Percentiles rank a stretch among this genome's conserved stretches.
Conservation (phyloP, 2,888 invertebrate species). For the Clitarchus hookeri region DNA sequence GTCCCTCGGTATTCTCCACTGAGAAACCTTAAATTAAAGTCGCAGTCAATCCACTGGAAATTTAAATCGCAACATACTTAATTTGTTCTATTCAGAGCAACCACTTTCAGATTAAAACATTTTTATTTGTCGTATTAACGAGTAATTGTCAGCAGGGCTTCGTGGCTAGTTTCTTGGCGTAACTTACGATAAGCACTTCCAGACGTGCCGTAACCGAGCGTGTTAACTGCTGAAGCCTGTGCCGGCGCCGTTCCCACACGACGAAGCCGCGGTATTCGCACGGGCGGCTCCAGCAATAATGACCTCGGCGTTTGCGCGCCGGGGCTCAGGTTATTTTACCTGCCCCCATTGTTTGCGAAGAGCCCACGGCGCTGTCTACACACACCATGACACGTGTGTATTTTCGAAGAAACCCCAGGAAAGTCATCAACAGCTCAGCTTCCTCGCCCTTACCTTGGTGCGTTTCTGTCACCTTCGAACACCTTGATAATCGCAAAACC, state of each 20-base stretch:
- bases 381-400: background rate
- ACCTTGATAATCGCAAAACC: slow-evolving; percentile 1
- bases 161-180: no score
- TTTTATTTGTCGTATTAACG: no score
- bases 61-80: no score
- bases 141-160: no score
- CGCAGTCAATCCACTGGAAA: no score
- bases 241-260: background rate
- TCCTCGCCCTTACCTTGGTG: background rate
- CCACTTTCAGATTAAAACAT: no score
- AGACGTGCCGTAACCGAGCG: no score
- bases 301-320: background rate
- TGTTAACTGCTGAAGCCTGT: no score
- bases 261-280: background rate
- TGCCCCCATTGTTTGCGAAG: background rate
- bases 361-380: background rate
- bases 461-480: slow-evolving; percentile 7
- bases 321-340: background rate
- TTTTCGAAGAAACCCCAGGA: background rate
- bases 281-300: background rate
- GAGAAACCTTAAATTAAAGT: no score
- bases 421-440: background rate
- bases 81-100: no score
- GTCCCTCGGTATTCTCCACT: no score
- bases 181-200: no score